These are phyloP conservation scores for Neodiprion virginianus DNA, from an alignment of 1,140 invertebrate genomes.

Conservation along the genomic window DNA sequence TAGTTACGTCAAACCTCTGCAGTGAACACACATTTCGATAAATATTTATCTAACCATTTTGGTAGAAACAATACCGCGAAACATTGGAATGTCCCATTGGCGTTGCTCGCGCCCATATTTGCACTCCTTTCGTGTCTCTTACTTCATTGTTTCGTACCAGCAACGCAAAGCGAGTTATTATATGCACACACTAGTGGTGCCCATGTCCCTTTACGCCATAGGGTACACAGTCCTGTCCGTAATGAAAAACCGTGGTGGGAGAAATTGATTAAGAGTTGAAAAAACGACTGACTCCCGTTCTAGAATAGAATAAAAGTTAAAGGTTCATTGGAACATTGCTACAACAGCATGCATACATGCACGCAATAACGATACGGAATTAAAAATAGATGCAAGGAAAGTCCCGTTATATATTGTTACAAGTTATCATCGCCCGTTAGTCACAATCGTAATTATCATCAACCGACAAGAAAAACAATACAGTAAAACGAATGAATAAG, in stretches of 20 bases:
- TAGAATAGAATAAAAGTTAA: background rate
- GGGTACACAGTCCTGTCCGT: constrained; percentile 49
- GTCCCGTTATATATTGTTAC: no score
- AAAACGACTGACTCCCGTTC: background rate
- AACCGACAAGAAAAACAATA: no score
- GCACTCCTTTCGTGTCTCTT: constrained; percentile 46
- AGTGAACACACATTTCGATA: background rate
- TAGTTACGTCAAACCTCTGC: background rate
- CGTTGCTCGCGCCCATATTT: constrained; percentile 58
- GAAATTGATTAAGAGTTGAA: background rate
- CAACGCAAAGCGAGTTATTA: no score
- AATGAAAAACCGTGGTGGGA: constrained; percentile 31
- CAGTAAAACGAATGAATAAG: no score
- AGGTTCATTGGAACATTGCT: no score
- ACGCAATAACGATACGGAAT: no score
- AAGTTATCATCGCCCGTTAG: no score
- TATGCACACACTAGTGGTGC: constrained; percentile 26
- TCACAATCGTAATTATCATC: no score
- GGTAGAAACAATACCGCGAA: constrained; percentile 51
- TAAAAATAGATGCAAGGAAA: no score
- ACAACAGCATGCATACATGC: no score
- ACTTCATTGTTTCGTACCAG: constrained; percentile 53
- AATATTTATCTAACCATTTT: constrained; percentile 10
- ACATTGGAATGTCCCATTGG: constrained; percentile 59
- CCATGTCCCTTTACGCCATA: constrained; percentile 31